Base-by-base conservation (phyloP, 1,140 invertebrate genomes). In the Chironomus tepperi region DNA sequence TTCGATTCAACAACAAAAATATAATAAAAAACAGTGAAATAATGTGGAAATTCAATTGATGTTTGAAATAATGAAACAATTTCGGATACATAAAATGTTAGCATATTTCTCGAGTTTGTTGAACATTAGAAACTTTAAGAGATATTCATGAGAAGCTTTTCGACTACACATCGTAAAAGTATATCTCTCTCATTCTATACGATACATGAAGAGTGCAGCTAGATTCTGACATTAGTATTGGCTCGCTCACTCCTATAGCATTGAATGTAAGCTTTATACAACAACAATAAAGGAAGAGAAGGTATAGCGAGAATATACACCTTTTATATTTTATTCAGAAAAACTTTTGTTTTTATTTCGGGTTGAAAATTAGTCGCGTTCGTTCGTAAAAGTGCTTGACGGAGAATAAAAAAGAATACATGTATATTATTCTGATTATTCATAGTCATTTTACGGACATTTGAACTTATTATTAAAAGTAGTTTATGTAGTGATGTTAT, bases 361-460 rank as follows among this genome's bases (percentile, higher is more conserved):
- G 18, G 9, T 21, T 18, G 65, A 21, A 70, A 70, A 19, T 70
- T 70, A 70, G 65, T 70, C 16, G 65, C 65, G 19, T 70, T 70
- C 65, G 65, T 70, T 19, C 16, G 65, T 70, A 70, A 70, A 70
- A 70, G n/a, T 70, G 16, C 18, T 21, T 16, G 18, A 18, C 19
- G 65, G 65, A 70, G 18, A 70, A 18, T 70, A 70, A 70, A 70
- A 70, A 70, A 70, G 18, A 70, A 70, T 10, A 19, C 18, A 9
- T 70, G 19, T 18, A 19, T 70, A 19, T 70, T 18, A 9, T 18
- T 18, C 65, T 70, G 65, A 18, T 70, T 7, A 70, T 70, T 70
- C 65, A 70, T 70, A 70, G 65, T 70, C 65, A 70, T 70, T 70
- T 70, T 70, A 70, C 65, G 65, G 65, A 70, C 18, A 70, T 21